phyloP scores from a whole-genome alignment of 1,140 invertebrate species.

The Cyphomyrmex costatus region DNA sequence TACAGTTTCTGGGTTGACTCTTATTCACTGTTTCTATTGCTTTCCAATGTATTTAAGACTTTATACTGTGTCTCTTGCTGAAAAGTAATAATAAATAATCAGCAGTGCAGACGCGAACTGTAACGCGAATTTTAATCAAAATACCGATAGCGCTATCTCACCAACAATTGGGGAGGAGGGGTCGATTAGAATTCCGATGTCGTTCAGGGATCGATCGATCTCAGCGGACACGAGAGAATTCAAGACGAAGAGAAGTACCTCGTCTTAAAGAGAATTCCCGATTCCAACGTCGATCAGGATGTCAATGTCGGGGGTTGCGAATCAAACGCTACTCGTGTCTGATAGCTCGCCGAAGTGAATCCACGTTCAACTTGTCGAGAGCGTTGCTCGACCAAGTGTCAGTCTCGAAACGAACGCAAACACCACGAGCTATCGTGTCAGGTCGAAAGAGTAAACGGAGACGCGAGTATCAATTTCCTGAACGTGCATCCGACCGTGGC shows the following conservation, averaged over 20 bases:
- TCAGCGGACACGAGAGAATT: constrained; percentile 12
- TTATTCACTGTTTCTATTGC: too few relatives aligned
- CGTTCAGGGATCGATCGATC: constrained; percentile 36
- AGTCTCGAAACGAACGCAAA: constrained; percentile 8
- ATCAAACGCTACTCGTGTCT: neutral
- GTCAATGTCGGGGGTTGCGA: neutral
- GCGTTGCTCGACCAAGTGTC: neutral
- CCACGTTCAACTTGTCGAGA: neutral
- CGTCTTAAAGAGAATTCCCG: constrained; percentile 50
- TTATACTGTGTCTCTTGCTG: too few relatives aligned
- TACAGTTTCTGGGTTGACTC: too few relatives aligned
- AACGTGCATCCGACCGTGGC: neutral
- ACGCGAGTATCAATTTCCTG: constrained; percentile 28
- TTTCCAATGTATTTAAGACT: too few relatives aligned
- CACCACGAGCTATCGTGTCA: neutral
- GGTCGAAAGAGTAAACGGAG: constrained; percentile 16
- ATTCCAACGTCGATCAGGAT: neutral
- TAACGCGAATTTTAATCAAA: constrained; percentile 72
- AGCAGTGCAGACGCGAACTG: constrained; percentile 6
- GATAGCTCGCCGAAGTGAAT: neutral
- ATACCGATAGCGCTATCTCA: constrained; percentile 52
- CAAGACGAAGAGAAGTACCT: neutral
- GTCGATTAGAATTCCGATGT: constrained; percentile 73
- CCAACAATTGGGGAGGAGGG: constrained; percentile 33
- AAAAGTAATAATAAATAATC: constrained; percentile 33